A percentile compares a stretch with the other conserved stretches of the same genome.
phyloP scores from a whole-genome alignment of 92 coral and sea anemone species.

The Parazoanthus swiftii region DNA sequence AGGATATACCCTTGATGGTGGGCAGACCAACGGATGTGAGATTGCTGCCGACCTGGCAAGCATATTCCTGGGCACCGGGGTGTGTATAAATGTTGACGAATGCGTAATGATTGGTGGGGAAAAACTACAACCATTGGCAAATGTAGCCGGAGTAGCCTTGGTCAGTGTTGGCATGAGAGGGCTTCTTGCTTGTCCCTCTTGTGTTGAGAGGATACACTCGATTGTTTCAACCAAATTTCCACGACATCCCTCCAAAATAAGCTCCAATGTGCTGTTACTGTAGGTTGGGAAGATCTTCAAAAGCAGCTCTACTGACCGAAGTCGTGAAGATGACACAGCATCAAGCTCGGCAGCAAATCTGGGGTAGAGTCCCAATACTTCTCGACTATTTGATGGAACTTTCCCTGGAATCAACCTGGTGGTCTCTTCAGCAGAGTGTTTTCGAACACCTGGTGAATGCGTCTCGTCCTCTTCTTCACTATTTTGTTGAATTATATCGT shows the following conservation, averaged over 20 bases:
- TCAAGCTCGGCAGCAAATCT: conserved; percentile 53
- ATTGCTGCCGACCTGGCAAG: conserved; percentile 58
- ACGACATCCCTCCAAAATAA: conserved; percentile 83
- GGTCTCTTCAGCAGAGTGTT: conserved; percentile 12
- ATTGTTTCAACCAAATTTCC: conserved; percentile 90
- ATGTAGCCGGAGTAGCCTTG: conserved; percentile 50
- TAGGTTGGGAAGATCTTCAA: conserved; percentile 86
- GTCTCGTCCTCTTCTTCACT: not conserved
- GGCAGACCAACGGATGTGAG: conserved; percentile 60
- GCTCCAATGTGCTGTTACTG: conserved; percentile 71
- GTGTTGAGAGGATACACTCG: conserved; percentile 76
- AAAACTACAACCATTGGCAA: conserved; percentile 56
- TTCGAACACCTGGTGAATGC: conserved; percentile 20
- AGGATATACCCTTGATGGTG: conserved; percentile 67
- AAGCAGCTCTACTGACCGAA: conserved; percentile 74
- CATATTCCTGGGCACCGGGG: conserved; percentile 60
- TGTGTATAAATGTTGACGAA: conserved; percentile 65
- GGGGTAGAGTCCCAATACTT: conserved; percentile 17
- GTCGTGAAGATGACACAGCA: conserved; percentile 53
- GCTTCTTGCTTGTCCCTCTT: conserved; percentile 43
- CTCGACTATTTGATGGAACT: conserved; percentile 36
- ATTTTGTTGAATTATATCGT: not conserved
- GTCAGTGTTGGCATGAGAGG: conserved; percentile 23
- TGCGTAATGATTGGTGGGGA: conserved; percentile 54
- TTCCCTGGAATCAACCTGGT: conserved; percentile 48